Conservation (phyloP, 2,797 vertebrate species). For the Margarornis squamiger region DNA sequence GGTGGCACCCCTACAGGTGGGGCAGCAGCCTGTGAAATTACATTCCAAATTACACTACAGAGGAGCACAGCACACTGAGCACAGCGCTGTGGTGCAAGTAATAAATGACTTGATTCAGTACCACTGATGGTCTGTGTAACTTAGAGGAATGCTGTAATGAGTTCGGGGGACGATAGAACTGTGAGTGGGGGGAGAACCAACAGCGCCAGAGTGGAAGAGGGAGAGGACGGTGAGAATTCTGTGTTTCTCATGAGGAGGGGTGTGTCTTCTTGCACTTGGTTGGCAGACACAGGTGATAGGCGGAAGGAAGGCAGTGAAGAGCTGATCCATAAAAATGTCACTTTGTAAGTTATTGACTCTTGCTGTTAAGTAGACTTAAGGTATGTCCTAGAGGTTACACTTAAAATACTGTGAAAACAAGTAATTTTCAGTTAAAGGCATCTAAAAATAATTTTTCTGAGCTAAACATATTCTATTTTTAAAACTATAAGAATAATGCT, state of each 20-base stretch:
- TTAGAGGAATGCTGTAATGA: not conserved
- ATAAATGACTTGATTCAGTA: slow-evolving; percentile 72
- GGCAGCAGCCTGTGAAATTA: slow-evolving; percentile 93
- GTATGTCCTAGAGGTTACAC: not conserved
- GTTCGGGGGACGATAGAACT: not conserved
- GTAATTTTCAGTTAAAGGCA: not conserved
- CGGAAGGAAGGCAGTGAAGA: not conserved
- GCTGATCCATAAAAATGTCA: not conserved
- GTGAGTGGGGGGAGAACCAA: not conserved
- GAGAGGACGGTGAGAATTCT: not conserved
- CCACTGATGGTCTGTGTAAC: slow-evolving; percentile 48
- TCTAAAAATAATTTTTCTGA: not conserved
- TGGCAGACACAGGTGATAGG: not conserved
- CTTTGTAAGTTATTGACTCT: not conserved
- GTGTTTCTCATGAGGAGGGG: not conserved
- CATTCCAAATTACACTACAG: slow-evolving; percentile 85
- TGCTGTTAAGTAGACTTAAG: not conserved
- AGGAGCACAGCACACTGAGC: slow-evolving; percentile 68
- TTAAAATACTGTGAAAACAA: not conserved
- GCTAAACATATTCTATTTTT: not conserved
- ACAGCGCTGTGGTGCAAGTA: slow-evolving; percentile 63
- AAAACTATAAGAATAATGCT: not conserved
- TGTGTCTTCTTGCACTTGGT: not conserved
- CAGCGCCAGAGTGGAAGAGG: slow-evolving; percentile 28
- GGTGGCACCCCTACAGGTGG: slow-evolving; percentile 86